Evolutionary conservation across 2,888 invertebrate genomes (phyloP), one percentile per base, ranked within the genome.

Genomic region (Aphodius sticticus): DNA sequence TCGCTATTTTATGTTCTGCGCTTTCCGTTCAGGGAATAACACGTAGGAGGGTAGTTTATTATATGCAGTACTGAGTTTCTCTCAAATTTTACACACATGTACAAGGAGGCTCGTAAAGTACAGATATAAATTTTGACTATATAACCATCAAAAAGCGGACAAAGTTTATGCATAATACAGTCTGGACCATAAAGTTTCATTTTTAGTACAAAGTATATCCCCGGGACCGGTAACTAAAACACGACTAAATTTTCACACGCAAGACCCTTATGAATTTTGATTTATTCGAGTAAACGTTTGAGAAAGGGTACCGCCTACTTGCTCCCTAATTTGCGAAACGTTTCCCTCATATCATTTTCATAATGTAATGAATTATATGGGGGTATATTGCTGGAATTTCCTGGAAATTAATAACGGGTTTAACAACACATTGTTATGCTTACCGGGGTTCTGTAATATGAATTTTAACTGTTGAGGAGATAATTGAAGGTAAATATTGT

Each of bases 141-240:
- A 12, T 9, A 12, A 53, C 53, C 53, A 53, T 53, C 53, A 53
- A 53, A 53, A 53, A 53, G 53, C 53, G 53, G 12, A 53, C 53
- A 53, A 53, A 53, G 53, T 53, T 53, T 53, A 53, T 53, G 53
- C 53, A 53, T 53, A 5, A 53, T 53, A 53, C 53, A 53, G 53
- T 53, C 12, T 53, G 53, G 6, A 7, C 53, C 53, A 53, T 53
- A 53, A 53, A 53, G 53, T 53, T 53, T 53, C 53, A 53, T 53
- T 53, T 53, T 12, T 53, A 7, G 53, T 53, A 53, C 53, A 53
- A 53, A 53, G 53, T 53, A 53, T 53, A 53, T 53, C 53, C 53
- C 53, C 53, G 53, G 53, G 53, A 53, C 53, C 53, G 53, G 53
- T 53, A 53, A 53, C 53, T 53, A 53, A 53, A 53, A 53, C 53